Evolutionary conservation across 2,113 vertebrate genomes (phyloP).

Genomic region (Nannospalax galili): DNA sequence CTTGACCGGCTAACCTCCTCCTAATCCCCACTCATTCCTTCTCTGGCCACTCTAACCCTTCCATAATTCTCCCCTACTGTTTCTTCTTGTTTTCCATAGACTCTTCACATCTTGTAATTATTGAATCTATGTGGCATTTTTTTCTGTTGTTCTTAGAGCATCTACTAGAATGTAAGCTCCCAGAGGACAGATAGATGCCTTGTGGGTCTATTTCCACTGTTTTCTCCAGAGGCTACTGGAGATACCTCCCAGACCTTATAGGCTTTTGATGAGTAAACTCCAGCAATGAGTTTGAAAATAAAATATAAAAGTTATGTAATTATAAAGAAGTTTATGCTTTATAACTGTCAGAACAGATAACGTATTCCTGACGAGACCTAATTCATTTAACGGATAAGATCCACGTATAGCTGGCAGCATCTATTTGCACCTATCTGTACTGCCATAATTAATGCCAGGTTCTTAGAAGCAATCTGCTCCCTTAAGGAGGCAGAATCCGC

Average conservation of each 20-base stretch:
- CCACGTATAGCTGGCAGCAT: constrained; percentile 65
- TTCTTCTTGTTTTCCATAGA: not conserved
- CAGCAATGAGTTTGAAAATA: not conserved
- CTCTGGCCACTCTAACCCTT: not conserved
- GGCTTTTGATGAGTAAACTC: not conserved
- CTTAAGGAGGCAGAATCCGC: constrained; percentile 49
- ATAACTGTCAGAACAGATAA: constrained; percentile 47
- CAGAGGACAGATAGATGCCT: accelerated
- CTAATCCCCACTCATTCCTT: not conserved
- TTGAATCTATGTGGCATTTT: not conserved
- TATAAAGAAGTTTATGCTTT: constrained; percentile 11
- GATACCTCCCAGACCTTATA: not conserved
- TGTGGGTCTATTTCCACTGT: not conserved
- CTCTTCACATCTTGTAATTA: not conserved
- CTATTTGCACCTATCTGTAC: constrained; percentile 65
- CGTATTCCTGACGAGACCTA: constrained; percentile 33
- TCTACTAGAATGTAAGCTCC: not conserved
- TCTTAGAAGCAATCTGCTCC: constrained; percentile 49
- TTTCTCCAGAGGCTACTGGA: not conserved
- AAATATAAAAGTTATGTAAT: not conserved
- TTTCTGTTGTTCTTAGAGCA: not conserved
- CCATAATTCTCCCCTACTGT: not conserved
- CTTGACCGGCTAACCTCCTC: not conserved
- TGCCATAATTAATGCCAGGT: constrained; percentile 63
- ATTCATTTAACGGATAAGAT: constrained; percentile 43